These are phyloP conservation scores for Enteromius mattozi DNA, from an alignment of 2,797 vertebrate species.

Conservation along the genomic window DNA sequence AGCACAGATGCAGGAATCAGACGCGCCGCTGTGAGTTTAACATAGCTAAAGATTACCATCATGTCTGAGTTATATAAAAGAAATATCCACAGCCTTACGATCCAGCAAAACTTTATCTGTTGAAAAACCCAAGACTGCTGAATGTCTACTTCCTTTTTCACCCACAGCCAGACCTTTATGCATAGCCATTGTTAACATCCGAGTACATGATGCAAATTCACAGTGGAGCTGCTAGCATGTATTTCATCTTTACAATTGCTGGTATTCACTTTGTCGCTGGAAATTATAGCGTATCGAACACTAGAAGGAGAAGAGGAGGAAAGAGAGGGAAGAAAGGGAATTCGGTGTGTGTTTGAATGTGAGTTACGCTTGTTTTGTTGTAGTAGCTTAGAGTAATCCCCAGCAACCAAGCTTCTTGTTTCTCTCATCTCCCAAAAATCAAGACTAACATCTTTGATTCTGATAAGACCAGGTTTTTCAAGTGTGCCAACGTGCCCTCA, in stretches of 20 bases:
- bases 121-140: not conserved
- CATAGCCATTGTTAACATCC: conserved; percentile 8
- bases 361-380: not conserved
- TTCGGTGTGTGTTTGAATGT: conserved; percentile 1
- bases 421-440: not conserved
- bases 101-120: not conserved
- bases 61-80: not conserved
- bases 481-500: not conserved
- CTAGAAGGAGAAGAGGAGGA: not conserved
- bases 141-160: conserved; percentile 10
- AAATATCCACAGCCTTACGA: not conserved
- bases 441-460: not conserved
- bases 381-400: not conserved
- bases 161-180: not conserved
- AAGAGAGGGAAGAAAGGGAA: not conserved
- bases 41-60: conserved; percentile 32
- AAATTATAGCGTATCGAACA: not conserved
- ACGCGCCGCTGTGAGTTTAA: conserved; percentile 5
- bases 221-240: not conserved
- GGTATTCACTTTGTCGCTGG: not conserved
- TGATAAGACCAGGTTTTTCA: conserved; percentile 2
- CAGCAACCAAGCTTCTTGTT: not conserved
- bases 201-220: conserved; percentile 8
- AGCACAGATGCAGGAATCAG: conserved; percentile 37
- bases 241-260: conserved; percentile 8